phyloP scores from a whole-genome alignment of 2,113 vertebrate genomes.

The Varanus komodoensis region DNA sequence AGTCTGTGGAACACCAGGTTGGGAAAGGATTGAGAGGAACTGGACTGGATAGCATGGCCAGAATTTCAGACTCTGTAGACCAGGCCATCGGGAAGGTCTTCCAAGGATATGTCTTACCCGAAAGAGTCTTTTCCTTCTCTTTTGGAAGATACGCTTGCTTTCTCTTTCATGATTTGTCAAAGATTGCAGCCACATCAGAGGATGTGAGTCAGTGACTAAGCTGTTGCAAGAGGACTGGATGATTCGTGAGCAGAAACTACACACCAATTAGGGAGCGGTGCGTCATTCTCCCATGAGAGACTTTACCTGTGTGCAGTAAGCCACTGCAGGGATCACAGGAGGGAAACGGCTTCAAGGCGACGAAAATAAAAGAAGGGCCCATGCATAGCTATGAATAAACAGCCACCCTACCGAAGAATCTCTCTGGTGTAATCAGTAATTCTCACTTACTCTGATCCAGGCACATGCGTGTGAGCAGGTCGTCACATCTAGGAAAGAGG shows the following conservation, averaged over 20 bases:
- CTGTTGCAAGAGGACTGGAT: neutral
- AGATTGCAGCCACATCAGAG: neutral
- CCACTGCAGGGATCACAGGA: neutral
- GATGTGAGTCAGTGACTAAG: neutral
- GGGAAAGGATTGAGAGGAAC: neutral
- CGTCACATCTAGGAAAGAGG: neutral
- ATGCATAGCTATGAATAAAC: neutral
- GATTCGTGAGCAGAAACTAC: neutral
- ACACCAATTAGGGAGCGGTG: neutral
- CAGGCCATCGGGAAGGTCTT: neutral
- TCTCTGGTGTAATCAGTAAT: neutral
- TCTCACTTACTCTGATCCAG: neutral
- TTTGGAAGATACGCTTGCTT: neutral
- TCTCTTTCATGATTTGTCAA: neutral
- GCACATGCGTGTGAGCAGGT: constrained; percentile 22
- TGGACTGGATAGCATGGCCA: neutral
- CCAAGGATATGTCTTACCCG: neutral
- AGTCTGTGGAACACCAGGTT: too few species aligned
- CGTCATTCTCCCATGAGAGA: too few species aligned
- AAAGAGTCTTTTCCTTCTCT: neutral
- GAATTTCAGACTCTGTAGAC: neutral
- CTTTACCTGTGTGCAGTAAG: neutral
- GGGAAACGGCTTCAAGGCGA: neutral
- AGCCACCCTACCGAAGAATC: neutral
- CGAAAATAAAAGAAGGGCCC: neutral